Base-by-base conservation (phyloP, 2,113 vertebrate genomes). In the Tautogolabrus adspersus region DNA sequence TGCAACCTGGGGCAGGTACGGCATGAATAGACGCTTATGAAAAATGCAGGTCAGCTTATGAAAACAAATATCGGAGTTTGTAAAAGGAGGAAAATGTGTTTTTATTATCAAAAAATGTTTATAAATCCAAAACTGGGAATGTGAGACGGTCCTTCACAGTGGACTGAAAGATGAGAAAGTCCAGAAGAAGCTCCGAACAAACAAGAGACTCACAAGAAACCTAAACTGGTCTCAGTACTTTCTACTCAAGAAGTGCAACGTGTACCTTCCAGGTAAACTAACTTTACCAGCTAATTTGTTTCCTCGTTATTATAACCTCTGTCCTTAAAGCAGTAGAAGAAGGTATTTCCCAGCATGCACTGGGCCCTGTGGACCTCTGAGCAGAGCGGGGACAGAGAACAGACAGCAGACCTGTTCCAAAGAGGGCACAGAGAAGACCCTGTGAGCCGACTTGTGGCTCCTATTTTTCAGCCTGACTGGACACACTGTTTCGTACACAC, bases 341-440 rank as follows among this genome's bases (percentile, higher is more conserved):
- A 72, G 67, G 70, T 75, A 87, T 88, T 83, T 90, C 85, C 91
- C 91, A 92, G 88, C 87, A 89, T 91, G 86, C 87, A 91, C 49
- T 23, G 1, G 73, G 61, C 54, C 51, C 72, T 63, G 72, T 79
- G 75, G 82, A 81, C 84, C 88, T 89, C 82, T 30, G 66, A 85
- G 75, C 78, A 64, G 56, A 69, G 72, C 52, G 44, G 77, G 82
- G 87, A 89, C 84, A 89, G 84, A 90, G 89, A 91, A 94, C 91
- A 94, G 70, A 84, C 66, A 91, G 93, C 91, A 94, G 70, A 84
- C 66, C 89, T 92, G 91, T 90, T 92, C 91, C 85, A 89, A 78
- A 82, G 83, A 54, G 75, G 74, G 85, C 86, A 94, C 89, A 92
- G 91, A 84, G 84, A 91, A 72, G 78, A 89, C 88, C 83, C 88